Evolutionary conservation across 1,140 invertebrate genomes (phyloP), one percentile per base, ranked within the genome.

Genomic region (Mylabris phalerata): DNA sequence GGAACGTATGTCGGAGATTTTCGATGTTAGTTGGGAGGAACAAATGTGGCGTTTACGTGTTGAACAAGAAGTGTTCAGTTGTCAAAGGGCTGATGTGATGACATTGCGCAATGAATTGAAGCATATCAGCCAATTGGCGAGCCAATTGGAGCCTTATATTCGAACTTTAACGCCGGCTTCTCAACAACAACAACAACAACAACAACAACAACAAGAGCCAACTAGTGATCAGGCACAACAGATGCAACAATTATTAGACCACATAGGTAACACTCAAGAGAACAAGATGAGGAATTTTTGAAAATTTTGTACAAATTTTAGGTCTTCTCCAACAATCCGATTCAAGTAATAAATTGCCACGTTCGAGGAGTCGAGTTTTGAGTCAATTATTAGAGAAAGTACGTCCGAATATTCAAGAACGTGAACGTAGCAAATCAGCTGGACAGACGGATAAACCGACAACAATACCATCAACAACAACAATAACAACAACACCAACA

Each of bases 11-110:
- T 75, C 79, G 50, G 75, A 75, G 6, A 76, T 82, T 0, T 86
- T 86, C 60, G 82, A 85, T 60, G 75, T 79, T 0, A 74, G 82
- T 1, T 87, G 85, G 85, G 84, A 87, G 62, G 84, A 87, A 61
- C 83, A 86, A 63, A 69, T 85, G n/a, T 82, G 82, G 66, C 74
- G 84, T 55, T 80, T 87, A 60, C 78, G 83, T 51, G 77, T 84
- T 3, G 84, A 87, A 69, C 84, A 86, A 69, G 85, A 86, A 59
- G 83, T 86, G 9, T 68, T 66, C 50, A 65, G 66, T 59, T 73
- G 71, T 13, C 76, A 87, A 79, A 82, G 84, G 73, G 83, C 84
- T 54, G 84, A 87, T 66, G 82, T 87, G 27, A 71, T 82, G 43
- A 80, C 80, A 13, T 68, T 86, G 52, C 77, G 80, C 44, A 81